Evolutionary conservation across 1,140 invertebrate species (phyloP), one percentile per base, ranked within the genome.

Genomic region (Aphelenchoides fujianensis): DNA sequence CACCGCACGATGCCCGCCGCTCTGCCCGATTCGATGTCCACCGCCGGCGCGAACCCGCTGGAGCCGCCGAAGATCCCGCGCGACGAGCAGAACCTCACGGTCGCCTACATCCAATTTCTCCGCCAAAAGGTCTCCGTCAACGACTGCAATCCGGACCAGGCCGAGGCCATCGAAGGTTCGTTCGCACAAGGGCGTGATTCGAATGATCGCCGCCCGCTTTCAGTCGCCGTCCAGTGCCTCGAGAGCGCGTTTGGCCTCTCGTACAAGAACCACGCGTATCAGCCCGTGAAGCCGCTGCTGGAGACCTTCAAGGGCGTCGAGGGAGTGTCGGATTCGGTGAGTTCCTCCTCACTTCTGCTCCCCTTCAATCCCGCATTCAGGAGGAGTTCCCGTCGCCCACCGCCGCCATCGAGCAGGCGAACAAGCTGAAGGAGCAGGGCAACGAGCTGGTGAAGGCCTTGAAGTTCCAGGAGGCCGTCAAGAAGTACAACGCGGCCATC

Each of bases 251-350:
- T 82, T 53, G 64, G 34, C 23, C 61, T 82, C 2, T 73, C 69
- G n/a, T 82, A 82, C 64, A 73, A 73, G 30, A 78, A 82, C 27
- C 84, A 82, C 48, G 81, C 81, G 35, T 82, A 84, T 69, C 81
- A 82, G 67, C 82, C 81, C 7, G 71, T 74, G 1, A 78, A 77
- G 32, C 73, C 82, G n/a, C 69, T 82, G 12, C 64, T 84, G 5
- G 79, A 84, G 7, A 63, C 84, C 5, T 84, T 82, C 71, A 78
- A 70, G 7, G 68, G 48, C 12, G 80, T 81, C 16, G 81, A 82
- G 67, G 81, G 76, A 34, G 2, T 69, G 23, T 69, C 19, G 27
- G 31, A 12, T 9, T n/a, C n/a, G 68, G 19, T 57, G 1, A 9
- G 63, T 57, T 69, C 2, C 16, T 69, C n/a, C 19, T 27, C 28